These are phyloP conservation scores for Lumbricus terrestris DNA, from an alignment of 2,888 invertebrate genomes.

Conservation along the genomic window DNA sequence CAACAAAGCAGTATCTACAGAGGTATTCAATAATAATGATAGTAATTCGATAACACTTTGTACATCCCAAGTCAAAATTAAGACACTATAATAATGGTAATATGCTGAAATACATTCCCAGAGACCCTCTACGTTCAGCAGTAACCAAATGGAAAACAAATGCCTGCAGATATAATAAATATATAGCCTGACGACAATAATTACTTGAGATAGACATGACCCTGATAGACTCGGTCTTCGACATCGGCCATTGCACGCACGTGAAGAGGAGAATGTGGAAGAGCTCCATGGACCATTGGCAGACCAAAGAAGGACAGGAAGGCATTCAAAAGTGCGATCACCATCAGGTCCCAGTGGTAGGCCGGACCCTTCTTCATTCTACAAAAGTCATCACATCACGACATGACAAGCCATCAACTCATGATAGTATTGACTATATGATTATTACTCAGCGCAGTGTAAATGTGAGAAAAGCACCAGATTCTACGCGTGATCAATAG, in stretches of 20 bases:
- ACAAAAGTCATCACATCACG: conserved; percentile 20
- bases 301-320: conserved; percentile 64
- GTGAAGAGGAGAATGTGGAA: conserved; percentile 67
- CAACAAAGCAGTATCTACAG: too few relatives aligned
- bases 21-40: background rate
- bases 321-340: conserved; percentile 65
- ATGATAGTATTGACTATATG: background rate
- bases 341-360: conserved; percentile 66
- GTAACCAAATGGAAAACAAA: background rate
- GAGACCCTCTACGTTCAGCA: background rate
- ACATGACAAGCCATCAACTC: background rate
- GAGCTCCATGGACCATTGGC: conserved; percentile 67
- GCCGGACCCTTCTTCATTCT: conserved; percentile 67
- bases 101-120: background rate
- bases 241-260: conserved; percentile 67
- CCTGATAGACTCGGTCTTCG: conserved; percentile 66
- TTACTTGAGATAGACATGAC: conserved; percentile 67
- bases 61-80: background rate
- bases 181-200: conserved; percentile 35
- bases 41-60: background rate
- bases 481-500: background rate
- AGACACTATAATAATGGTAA: background rate
- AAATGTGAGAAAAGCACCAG: background rate
- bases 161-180: background rate
- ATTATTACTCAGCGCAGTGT: background rate